A percentile compares a stretch with the other conserved stretches of the same genome.
Evolutionary conservation across 2,113 vertebrate species (phyloP).

Genomic region (Vombatus ursinus): DNA sequence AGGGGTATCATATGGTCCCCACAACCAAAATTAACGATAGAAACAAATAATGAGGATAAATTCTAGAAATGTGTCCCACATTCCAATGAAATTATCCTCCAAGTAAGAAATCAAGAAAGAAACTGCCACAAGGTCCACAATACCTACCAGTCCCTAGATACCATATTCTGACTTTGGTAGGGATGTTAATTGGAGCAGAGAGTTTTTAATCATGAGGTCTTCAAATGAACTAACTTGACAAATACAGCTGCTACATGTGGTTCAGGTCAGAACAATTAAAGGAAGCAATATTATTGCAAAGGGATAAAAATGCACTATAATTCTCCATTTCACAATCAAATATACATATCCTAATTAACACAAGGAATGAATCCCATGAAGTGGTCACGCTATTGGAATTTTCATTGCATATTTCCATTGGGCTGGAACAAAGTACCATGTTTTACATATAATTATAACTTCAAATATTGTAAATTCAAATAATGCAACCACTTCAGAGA

Average conservation of each 20-base stretch:
- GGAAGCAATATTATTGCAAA: neutral
- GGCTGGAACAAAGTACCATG: neutral
- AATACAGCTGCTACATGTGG: neutral
- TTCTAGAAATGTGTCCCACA: rapidly evolving
- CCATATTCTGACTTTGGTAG: neutral
- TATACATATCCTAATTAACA: neutral
- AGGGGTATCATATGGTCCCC: neutral
- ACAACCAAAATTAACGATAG: neutral
- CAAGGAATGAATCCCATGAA: neutral
- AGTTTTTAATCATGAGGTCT: neutral
- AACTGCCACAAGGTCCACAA: rapidly evolving
- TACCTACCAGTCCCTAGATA: neutral
- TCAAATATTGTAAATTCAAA: neutral
- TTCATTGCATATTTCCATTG: neutral
- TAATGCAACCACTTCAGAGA: neutral
- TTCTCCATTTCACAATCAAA: neutral
- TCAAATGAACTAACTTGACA: neutral
- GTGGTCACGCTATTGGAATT: neutral
- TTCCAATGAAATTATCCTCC: rapidly evolving
- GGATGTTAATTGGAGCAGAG: neutral
- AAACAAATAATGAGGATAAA: neutral
- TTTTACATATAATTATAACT: neutral
- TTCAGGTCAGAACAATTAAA: neutral
- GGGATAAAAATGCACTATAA: neutral
- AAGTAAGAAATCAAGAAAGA: too few species aligned